Base-by-base conservation (phyloP, 2,888 invertebrate species). In the Elmis aenea region DNA sequence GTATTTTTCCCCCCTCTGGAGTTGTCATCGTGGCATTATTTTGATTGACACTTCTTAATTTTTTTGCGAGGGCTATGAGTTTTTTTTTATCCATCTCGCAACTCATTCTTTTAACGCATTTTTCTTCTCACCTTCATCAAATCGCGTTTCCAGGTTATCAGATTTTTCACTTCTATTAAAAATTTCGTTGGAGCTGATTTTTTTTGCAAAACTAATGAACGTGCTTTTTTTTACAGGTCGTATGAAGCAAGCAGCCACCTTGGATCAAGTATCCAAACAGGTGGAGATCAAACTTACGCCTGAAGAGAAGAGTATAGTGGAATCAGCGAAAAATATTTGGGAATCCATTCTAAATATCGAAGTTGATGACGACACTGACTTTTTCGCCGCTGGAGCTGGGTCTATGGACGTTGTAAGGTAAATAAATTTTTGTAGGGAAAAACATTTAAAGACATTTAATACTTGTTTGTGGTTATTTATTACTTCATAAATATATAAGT, bases 391-490 rank as follows among this genome's bases (percentile, higher is more conserved):
- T n/a, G 96, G 96, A 6, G 96, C 91, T n/a, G 91, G 92, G 1
- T 95, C 95, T 4, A 96, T 97, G 92, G 96, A 97, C 64, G 94
- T 96, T 2, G 93, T 95, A 1, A 73, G 79, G 71, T 75, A 54
- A 48, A 32, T 18, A 13, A 31, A 15, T 8, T 18, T 15, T 23
- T 21, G 13, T 30, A 26, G 10, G 5, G 10, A 22, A 13, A 11
- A 20, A 3, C 6, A 22, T 8, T 20, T 16, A 1, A 13, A 3
- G 12, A 13, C 9, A 2, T 9, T 8, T 31, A 8, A 13, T 5
- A 20, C 24, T 28, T 33, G 21, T 38, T 10, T n/a, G n/a, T n/a
- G n/a, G n/a, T n/a, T n/a, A n/a, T n/a, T n/a, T 24, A 12, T 28
- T 5, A 13, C 5, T 8, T 27, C 5, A 5, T 15, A 8, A 14